phyloP scores from a whole-genome alignment of 2,888 invertebrate genomes.

The Opisthograptis luteolata region DNA sequence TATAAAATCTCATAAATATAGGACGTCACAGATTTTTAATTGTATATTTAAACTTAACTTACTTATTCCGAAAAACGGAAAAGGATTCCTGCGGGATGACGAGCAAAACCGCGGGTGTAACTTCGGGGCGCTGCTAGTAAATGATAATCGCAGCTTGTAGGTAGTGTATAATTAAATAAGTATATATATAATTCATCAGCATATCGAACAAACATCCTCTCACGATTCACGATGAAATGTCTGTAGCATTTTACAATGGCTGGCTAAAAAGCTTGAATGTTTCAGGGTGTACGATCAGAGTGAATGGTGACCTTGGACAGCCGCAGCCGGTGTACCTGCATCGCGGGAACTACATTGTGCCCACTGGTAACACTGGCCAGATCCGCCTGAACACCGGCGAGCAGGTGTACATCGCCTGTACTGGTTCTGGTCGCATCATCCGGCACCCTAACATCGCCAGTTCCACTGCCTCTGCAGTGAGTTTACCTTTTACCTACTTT shows the following conservation, averaged over 20 bases:
- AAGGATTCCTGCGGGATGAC: too few species aligned
- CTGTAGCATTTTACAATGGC: background rate
- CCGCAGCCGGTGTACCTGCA: slow-evolving; percentile 85
- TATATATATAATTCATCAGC: too few species aligned
- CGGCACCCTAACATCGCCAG: slow-evolving; percentile 57
- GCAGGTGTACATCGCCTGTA: slow-evolving; percentile 62
- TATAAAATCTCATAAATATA: too few species aligned
- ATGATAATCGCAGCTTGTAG: too few species aligned
- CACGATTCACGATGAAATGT: background rate
- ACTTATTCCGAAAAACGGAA: too few species aligned
- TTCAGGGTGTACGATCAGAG: slow-evolving; percentile 72
- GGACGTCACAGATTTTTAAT: too few species aligned
- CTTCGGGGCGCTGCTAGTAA: too few species aligned
- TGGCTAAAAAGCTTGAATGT: background rate
- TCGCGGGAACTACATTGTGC: slow-evolving; percentile 57
- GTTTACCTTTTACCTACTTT: slow-evolving; percentile 36
- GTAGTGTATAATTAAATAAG: too few species aligned
- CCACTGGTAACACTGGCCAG: slow-evolving; percentile 62
- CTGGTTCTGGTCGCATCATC: slow-evolving; percentile 61
- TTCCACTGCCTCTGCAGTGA: slow-evolving; percentile 56
- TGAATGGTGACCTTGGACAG: slow-evolving; percentile 78
- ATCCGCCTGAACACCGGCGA: slow-evolving; percentile 60
- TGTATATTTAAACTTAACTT: too few species aligned
- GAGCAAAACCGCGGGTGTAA: too few species aligned
- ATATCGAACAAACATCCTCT: background rate